These are phyloP conservation scores for Arothron firmamentum DNA, from an alignment of 2,113 vertebrate genomes.

Conservation along the genomic window DNA sequence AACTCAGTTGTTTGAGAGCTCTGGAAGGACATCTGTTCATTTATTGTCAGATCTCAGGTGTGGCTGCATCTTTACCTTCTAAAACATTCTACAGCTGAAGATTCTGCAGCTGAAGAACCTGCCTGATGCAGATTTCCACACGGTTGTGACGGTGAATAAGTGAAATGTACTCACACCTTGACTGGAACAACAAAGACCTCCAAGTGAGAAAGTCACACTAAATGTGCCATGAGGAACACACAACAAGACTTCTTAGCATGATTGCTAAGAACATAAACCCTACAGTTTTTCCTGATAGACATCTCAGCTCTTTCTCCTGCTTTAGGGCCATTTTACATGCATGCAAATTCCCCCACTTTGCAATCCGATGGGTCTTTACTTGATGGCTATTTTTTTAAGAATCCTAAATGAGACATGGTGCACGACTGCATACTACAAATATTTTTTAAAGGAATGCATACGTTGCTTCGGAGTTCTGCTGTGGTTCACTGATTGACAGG, in stretches of 20 bases:
- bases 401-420: slow-evolving; percentile 23
- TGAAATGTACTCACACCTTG: slow-evolving; percentile 33
- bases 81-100: not conserved
- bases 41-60: slow-evolving; percentile 10
- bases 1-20: slow-evolving; percentile 18
- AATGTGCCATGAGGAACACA: slow-evolving; percentile 33
- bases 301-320: slow-evolving; percentile 33
- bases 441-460: slow-evolving; percentile 11
- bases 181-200: slow-evolving; percentile 41
- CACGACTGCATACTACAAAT: slow-evolving; percentile 6
- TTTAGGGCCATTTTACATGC: slow-evolving; percentile 28
- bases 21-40: not conserved
- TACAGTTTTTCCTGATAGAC: slow-evolving; percentile 52
- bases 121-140: not conserved
- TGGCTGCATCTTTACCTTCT: not conserved
- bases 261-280: slow-evolving; percentile 36
- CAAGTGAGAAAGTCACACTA: slow-evolving; percentile 27
- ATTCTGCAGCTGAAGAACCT: too few relatives aligned
- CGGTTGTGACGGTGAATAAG: not conserved
- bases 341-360: slow-evolving; percentile 41
- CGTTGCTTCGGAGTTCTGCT: not conserved
- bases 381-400: slow-evolving; percentile 30
- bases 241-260: slow-evolving; percentile 15
- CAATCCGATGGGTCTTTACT: slow-evolving; percentile 9
- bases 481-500: not conserved